A percentile compares a stretch with the other conserved stretches of the same genome.
phyloP scores from a whole-genome alignment of 1,140 invertebrate species.

The Caerostris darwini region DNA sequence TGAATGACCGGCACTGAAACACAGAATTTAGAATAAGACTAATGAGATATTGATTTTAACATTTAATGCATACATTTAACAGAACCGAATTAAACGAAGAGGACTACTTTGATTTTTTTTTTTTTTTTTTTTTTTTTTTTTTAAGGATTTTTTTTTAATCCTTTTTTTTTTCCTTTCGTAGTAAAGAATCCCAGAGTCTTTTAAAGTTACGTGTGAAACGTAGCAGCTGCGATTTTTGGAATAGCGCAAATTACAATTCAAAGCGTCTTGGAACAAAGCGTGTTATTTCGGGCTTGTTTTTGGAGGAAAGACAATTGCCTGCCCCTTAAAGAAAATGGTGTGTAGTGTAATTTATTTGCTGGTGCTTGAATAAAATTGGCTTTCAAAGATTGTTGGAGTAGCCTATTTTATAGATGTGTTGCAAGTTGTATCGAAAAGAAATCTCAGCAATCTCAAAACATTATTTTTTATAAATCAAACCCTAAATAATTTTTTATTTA shows the following conservation, averaged over 20 bases:
- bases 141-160: background rate
- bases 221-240: slow-evolving; percentile 48
- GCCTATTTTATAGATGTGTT: no score
- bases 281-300: slow-evolving; percentile 2
- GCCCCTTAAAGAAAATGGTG: no score
- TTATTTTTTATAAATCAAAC: no score
- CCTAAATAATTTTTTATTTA: no score
- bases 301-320: no score
- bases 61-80: slow-evolving; percentile 66
- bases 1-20: background rate
- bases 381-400: no score
- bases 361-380: no score
- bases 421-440: no score
- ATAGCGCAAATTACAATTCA: slow-evolving; percentile 61
- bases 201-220: slow-evolving; percentile 58
- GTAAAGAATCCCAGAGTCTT: background rate
- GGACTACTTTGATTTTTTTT: background rate
- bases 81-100: slow-evolving; percentile 13
- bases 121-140: slow-evolving; percentile 15
- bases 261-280: background rate
- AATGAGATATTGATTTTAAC: slow-evolving; percentile 74
- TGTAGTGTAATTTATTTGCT: no score
- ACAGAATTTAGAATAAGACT: slow-evolving; percentile 53
- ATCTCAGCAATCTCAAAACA: no score
- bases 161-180: background rate